Conservation (phyloP, 2,113 vertebrate genomes). For the Dunckerocampus dactyliophorus region DNA sequence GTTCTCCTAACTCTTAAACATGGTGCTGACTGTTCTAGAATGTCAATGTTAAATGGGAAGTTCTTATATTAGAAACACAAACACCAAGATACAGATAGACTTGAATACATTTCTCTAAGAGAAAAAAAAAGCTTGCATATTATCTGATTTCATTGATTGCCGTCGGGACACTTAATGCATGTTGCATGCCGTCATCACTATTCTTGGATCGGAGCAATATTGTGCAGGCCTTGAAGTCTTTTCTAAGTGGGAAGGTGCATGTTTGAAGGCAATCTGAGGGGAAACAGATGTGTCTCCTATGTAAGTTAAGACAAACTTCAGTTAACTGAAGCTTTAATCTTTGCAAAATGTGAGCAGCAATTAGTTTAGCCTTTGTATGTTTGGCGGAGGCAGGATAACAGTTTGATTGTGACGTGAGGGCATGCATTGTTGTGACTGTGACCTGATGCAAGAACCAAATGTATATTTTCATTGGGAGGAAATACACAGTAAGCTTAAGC, state of each 20-base stretch:
- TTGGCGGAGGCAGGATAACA: slow-evolving; percentile 10
- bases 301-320: background rate
- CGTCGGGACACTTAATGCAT: background rate
- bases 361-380: background rate
- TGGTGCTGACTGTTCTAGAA: no score
- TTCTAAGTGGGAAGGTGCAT: background rate
- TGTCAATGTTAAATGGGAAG: no score
- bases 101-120: no score
- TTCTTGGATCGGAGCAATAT: background rate
- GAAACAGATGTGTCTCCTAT: slow-evolving; percentile 11
- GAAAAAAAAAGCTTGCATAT: no score
- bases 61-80: no score
- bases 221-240: background rate
- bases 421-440: slow-evolving; percentile 15
- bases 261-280: background rate
- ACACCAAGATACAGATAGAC: no score
- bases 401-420: slow-evolving; percentile 19
- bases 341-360: slow-evolving; percentile 2
- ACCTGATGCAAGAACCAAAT: slow-evolving; percentile 32
- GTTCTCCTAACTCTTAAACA: no score
- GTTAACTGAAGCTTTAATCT: slow-evolving; percentile 4
- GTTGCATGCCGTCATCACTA: background rate
- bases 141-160: background rate
- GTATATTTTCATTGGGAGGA: slow-evolving; percentile 36
- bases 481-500: slow-evolving; percentile 30